phyloP scores from a whole-genome alignment of 2,113 vertebrate genomes.

The Antechinus stuartii region DNA sequence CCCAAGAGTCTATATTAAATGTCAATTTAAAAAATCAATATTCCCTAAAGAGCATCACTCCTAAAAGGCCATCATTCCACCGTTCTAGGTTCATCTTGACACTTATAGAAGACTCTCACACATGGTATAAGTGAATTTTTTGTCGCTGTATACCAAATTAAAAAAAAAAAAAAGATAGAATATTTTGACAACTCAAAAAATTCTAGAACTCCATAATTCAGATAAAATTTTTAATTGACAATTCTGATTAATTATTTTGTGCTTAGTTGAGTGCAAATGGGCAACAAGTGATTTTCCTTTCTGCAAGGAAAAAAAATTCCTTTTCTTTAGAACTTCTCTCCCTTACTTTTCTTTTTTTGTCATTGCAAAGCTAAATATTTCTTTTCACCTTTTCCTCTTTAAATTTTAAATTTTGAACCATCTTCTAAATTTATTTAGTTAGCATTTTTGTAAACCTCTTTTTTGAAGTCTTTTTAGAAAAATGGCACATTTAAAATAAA shows the following conservation, averaged over 20 bases:
- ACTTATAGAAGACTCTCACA: no score
- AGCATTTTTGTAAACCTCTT: slow-evolving; percentile 35
- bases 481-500: slow-evolving; percentile 49
- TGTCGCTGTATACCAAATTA: background rate
- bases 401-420: background rate
- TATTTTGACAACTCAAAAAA: no score
- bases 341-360: rapidly evolving
- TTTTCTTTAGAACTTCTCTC: slow-evolving; percentile 4
- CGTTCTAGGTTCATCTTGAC: no score
- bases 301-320: slow-evolving; percentile 9
- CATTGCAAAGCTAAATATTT: background rate
- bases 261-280: background rate
- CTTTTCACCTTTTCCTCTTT: background rate
- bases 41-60: background rate
- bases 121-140: background rate
- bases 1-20: background rate
- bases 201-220: background rate
- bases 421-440: slow-evolving; percentile 42
- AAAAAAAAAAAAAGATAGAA: background rate
- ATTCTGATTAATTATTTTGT: background rate
- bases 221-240: background rate
- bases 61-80: no score
- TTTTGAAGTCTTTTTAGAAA: background rate
- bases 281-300: background rate
- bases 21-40: background rate